Evolutionary conservation across 1,140 invertebrate genomes (phyloP).

Genomic region (Drosophila ironensis): DNA sequence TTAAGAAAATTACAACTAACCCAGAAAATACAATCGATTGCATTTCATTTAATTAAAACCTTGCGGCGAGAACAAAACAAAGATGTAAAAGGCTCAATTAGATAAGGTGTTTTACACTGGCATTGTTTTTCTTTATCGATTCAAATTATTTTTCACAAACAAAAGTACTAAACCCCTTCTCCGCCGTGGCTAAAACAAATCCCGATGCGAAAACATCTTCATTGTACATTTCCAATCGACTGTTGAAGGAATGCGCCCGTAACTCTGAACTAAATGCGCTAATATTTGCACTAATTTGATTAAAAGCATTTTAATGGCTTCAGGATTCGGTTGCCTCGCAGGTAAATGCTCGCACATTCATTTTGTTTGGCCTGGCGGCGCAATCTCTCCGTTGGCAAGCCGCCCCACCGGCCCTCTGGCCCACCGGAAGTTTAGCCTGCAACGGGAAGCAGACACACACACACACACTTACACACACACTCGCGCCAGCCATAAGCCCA

Average conservation of each 20-base stretch:
- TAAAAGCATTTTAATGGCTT: constrained; percentile 78
- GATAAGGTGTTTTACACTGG: no score
- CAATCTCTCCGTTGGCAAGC: constrained; percentile 2
- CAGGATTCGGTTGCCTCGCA: constrained; percentile 45
- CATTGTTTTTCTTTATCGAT: not conserved
- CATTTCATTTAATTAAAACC: no score
- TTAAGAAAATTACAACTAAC: no score
- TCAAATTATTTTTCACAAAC: not conserved
- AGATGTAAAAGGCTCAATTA: no score
- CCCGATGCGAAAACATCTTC: not conserved
- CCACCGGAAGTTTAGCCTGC: constrained; percentile 59
- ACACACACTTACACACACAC: constrained; percentile 5
- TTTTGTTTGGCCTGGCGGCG: constrained; percentile 34
- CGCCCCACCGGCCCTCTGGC: not conserved
- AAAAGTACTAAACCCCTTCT: not conserved
- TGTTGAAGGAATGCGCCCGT: constrained; percentile 8
- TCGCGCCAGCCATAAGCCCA: no score
- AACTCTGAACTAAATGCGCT: constrained; percentile 40
- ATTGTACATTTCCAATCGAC: not conserved
- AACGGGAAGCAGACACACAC: constrained; percentile 52
- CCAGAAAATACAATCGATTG: no score
- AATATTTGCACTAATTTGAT: constrained; percentile 77
- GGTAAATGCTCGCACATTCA: constrained; percentile 56
- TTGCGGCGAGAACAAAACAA: no score
- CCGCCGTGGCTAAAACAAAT: not conserved